Percentiles rank a stretch among this genome's conserved stretches.
phyloP scores from a whole-genome alignment of 2,888 invertebrate species.

The Polia nebulosa region DNA sequence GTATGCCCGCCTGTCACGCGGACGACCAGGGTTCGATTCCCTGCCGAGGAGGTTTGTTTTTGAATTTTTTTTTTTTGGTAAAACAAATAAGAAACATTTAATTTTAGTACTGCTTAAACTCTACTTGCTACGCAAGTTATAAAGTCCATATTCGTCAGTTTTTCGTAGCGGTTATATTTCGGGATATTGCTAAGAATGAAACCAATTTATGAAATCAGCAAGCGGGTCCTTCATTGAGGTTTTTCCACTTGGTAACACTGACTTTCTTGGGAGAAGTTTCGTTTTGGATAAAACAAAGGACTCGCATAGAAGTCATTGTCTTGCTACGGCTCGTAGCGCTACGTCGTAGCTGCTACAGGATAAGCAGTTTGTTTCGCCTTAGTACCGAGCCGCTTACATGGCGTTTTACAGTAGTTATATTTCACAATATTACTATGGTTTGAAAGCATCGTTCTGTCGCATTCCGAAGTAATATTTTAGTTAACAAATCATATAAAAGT shows the following conservation, averaged over 20 bases:
- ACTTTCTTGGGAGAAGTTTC: background rate
- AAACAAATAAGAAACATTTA: background rate
- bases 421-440: background rate
- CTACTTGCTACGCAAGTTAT: too few species aligned
- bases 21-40: slow-evolving; percentile 78
- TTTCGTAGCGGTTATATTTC: too few species aligned
- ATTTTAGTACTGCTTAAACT: background rate
- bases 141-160: too few species aligned
- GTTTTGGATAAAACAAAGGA: background rate
- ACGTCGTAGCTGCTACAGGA: background rate
- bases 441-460: background rate
- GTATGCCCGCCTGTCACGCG: slow-evolving; percentile 91
- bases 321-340: background rate
- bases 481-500: background rate
- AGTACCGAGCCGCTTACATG: accelerated
- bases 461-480: too few species aligned
- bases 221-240: too few species aligned
- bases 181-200: too few species aligned
- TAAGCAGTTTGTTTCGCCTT: background rate
- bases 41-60: slow-evolving; percentile 51
- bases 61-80: background rate
- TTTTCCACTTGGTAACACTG: too few species aligned
- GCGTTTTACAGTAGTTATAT: background rate
- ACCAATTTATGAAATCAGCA: too few species aligned
- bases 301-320: background rate